A percentile compares a stretch with the other conserved stretches of the same genome.
Evolutionary conservation across 2,888 invertebrate genomes (phyloP).

Genomic region (Andricus curvator): DNA sequence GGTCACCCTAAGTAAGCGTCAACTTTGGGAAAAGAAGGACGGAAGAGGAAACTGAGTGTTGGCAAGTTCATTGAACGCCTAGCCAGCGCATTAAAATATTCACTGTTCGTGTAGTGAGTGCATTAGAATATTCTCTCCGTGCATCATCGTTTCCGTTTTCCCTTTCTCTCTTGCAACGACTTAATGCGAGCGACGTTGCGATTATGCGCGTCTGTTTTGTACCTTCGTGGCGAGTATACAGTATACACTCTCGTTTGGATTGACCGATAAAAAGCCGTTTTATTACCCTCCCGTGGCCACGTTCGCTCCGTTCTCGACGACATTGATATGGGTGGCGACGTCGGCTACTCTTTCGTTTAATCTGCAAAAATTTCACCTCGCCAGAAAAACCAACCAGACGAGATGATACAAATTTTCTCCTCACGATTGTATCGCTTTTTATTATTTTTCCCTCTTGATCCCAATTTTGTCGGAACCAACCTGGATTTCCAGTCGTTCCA

Average conservation of each 20-base stretch:
- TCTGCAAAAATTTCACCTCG: slow-evolving; percentile 10
- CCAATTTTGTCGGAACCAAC: neutral
- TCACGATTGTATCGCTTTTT: neutral
- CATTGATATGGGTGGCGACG: slow-evolving; percentile 24
- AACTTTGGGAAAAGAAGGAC: slow-evolving; percentile 51
- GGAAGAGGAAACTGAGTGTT: slow-evolving; percentile 59
- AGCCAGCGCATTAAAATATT: slow-evolving; percentile 72
- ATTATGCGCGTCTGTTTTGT: slow-evolving; percentile 56
- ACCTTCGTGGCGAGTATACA: slow-evolving; percentile 54
- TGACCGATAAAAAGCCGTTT: slow-evolving; percentile 56
- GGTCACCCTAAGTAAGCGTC: neutral
- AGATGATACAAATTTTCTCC: slow-evolving; percentile 1
- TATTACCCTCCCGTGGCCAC: slow-evolving; percentile 48
- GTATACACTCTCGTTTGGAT: slow-evolving; percentile 53
- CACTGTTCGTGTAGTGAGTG: slow-evolving; percentile 61
- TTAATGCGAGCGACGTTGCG: slow-evolving; percentile 63
- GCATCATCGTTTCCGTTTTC: slow-evolving; percentile 47
- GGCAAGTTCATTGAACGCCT: slow-evolving; percentile 71
- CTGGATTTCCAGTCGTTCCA: neutral
- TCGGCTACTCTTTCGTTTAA: slow-evolving; percentile 16
- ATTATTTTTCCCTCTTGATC: neutral
- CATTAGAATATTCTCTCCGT: slow-evolving; percentile 70
- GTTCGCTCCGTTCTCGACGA: slow-evolving; percentile 26
- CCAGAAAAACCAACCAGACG: neutral
- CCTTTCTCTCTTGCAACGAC: slow-evolving; percentile 57